A percentile compares a stretch with the other conserved stretches of the same genome.
Evolutionary conservation across 2,888 invertebrate species (phyloP).

Genomic region (Drosophila atripex): DNA sequence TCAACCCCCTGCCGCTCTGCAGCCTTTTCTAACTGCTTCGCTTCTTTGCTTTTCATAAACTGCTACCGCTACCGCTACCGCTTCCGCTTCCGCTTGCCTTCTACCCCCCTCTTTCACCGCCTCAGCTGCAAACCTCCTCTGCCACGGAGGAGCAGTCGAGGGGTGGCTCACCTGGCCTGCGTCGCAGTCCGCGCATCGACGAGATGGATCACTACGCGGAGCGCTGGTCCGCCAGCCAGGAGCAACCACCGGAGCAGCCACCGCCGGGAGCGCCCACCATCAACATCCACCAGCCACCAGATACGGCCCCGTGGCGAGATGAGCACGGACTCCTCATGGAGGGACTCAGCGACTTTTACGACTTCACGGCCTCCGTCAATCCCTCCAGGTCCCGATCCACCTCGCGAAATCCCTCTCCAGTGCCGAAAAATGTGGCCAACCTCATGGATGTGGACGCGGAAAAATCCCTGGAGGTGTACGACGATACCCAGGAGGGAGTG

Average conservation of each 20-base stretch:
- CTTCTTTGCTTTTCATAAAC: constrained; percentile 65
- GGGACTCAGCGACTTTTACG: constrained; percentile 83
- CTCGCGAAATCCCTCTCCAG: constrained; percentile 74
- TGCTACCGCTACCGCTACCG: constrained; percentile 46
- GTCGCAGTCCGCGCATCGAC: constrained; percentile 82
- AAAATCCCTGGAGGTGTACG: constrained; percentile 67
- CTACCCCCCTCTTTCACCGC: background rate
- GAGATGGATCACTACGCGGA: constrained; percentile 81
- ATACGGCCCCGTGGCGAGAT: constrained; percentile 80
- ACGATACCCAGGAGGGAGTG: constrained; percentile 61
- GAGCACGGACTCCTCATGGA: constrained; percentile 77
- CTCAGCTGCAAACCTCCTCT: constrained; percentile 73
- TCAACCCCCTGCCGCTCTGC: constrained; percentile 9
- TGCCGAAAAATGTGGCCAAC: constrained; percentile 74
- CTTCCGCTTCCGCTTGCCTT: constrained; percentile 25
- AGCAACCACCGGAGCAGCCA: background rate
- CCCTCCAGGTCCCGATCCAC: constrained; percentile 79
- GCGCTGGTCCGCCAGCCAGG: constrained; percentile 58
- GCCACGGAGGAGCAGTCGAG: constrained; percentile 65
- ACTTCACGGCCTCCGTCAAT: constrained; percentile 82
- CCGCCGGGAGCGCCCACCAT: constrained; percentile 34
- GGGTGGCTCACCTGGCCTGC: constrained; percentile 68
- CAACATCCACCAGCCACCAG: constrained; percentile 68
- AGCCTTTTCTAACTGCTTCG: constrained; percentile 67
- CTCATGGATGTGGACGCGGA: constrained; percentile 52